Percentiles rank a stretch among this genome's conserved stretches.
These are phyloP conservation scores for Beris morrisii DNA, from an alignment of 2,888 invertebrate species.

Conservation along the genomic window DNA sequence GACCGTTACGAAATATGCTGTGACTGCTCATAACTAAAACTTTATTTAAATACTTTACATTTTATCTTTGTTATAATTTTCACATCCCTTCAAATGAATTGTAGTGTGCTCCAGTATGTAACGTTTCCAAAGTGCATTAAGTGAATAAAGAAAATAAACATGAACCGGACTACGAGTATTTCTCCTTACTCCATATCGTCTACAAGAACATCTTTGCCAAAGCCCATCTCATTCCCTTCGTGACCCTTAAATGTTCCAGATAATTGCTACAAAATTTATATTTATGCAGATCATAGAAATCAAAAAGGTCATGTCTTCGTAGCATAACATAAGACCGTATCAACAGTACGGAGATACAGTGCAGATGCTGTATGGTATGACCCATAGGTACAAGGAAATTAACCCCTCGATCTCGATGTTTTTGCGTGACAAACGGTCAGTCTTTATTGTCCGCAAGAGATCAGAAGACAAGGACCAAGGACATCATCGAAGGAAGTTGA, in stretches of 20 bases:
- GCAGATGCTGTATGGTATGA: constrained; percentile 24
- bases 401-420: constrained; percentile 30
- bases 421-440: constrained; percentile 11
- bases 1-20: no score
- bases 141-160: no score
- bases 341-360: constrained; percentile 6
- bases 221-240: background rate
- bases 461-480: constrained; percentile 8
- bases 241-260: constrained; percentile 17
- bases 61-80: no score
- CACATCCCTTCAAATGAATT: no score
- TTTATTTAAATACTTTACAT: no score
- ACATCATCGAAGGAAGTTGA: constrained; percentile 8
- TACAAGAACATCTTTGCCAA: constrained; percentile 6
- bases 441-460: constrained; percentile 23
- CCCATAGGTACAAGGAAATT: constrained; percentile 24
- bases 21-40: no score
- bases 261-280: constrained; percentile 24
- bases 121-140: no score
- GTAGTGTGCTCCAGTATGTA: no score
- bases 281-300: constrained; percentile 24
- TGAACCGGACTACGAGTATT: no score
- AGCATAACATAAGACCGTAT: constrained; percentile 3
- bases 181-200: no score
- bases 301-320: constrained; percentile 15